Base-by-base conservation (phyloP, 2,797 vertebrate genomes). In the Clarias pachynema region DNA sequence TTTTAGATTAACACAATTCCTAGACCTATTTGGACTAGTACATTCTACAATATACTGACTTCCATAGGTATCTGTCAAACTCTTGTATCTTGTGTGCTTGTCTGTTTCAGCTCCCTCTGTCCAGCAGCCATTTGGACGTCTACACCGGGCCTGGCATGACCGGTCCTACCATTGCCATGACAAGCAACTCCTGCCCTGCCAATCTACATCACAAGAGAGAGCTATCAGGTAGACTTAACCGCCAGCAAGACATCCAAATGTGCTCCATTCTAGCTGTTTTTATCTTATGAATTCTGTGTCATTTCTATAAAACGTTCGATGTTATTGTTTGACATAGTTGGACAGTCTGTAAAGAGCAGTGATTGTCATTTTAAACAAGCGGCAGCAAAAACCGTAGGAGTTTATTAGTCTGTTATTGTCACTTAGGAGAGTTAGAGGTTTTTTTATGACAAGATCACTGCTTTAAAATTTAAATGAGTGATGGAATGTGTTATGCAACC, bases 141-240 rank as follows among this genome's bases (percentile, higher is more conserved):
- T 99, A 99, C 87, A 95, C 96, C 0, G 96, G 96, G 53, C 97
- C 97, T 90, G 97, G 97, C 9, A 96, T 98, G 95, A 96, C 97
- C 0, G 96, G 96, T 49, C 96, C 97, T 9, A 90, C 96, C 65
- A 96, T 99, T 0, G 96, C 96, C 2, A 97, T 98, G 95, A 99
- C 98, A 90, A 99, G 98, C 92, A 99, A 97, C 94, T 99, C 98
- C 91, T 99, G 98, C 89, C 98, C 98, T 0, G 97, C 98, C 0
- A 97, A 98, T 88, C 94, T 99, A 88, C 96, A 97, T 86, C 94
- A 99, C 94, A 99, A 99, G 93, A 95, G 97, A 87, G 98, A 99
- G 59, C 91, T 98, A 88, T 94, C 96, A 95, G 97, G 97, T 98
- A 95, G 79, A 3, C 72, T n/a, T 62, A 18, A 53, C 85, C 68